Base-by-base conservation (phyloP, 92 coral and sea anemone genomes). In the Umimayanthus chanpuru region DNA sequence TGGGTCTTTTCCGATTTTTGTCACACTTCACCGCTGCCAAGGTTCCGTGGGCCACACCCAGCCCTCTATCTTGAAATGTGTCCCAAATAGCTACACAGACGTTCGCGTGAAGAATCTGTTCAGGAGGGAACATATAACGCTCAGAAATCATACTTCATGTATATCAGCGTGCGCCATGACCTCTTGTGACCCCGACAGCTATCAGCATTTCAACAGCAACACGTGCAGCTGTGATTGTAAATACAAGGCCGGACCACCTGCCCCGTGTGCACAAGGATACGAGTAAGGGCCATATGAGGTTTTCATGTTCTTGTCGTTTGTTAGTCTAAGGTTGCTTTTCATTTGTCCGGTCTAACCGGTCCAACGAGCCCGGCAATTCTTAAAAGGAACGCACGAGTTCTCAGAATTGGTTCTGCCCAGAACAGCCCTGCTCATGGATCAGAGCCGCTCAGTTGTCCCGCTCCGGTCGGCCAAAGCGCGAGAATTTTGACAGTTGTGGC, bases 141-240 rank as follows among this genome's bases (percentile, higher is more conserved):
- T 30, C 16, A 88, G 81, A 71, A 88, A 88, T 14, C 90, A 88
- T 76, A 88, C 90, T 8, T 23, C 55, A 29, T 88, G 90, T 73
- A 77, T 28, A 36, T 20, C 21, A 6, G 70, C 23, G 14, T 88
- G 90, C 26, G 55, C 67, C 6, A 39, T 39, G n/a, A 40, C 3
- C 20, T 16, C n/a, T 21, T 39, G 14, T 23, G 77, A 88, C 43
- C 50, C 23, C 10, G n/a, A 18, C 44, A 79, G 40, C 15, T 64
- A 36, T 76, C 73, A 88, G 55, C n/a, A 12, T 2, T 81, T 85
- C 80, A 40, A 81, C 20, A 79, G 39, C 2, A 28, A 50, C 4
- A 21, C 43, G 3, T 88, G 90, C 30, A 15, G 6, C 4, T 88
- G 90, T 56, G 72, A 53, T 32, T 88, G 90, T 28, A 88, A 70